Base-by-base conservation (phyloP, 2,888 invertebrate genomes). In the Caenorhabditis panamensis region DNA sequence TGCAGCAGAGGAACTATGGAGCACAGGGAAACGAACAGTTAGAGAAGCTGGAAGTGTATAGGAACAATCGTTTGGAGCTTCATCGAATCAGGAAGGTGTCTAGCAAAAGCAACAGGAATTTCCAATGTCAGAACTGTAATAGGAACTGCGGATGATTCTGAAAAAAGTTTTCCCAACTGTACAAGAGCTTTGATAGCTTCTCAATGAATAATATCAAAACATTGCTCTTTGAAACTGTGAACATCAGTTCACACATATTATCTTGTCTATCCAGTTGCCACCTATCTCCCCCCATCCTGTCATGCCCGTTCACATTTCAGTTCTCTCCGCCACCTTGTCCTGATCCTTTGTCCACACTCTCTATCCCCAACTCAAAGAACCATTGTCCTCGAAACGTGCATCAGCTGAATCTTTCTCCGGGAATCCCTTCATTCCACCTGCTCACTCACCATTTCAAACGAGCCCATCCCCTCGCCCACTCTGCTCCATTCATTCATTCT, bases 321-420 rank as follows among this genome's bases (percentile, higher is more conserved):
- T 18, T 31, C 31, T n/a, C 54, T 56, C 53, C 56, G 28, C 31
- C 47, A 1, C 11, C 56, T 41, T 9, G 4, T 31, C 31, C 31
- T 31, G 31, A 31, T 67, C 44, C 31, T 24, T 56, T 56, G 53
- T 37, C 24, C 54, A 26, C 26, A 54, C 5, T 4, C 31, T 6
- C 41, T 2, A 11, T 41, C 41, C 13, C 47, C 47, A 3, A 20
- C 47, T 47, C 47, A 47, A 20, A 47, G 18, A 18, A 18, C 18
- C 2, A 6, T 13, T 41, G 41, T 36, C 54, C 1, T 24, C 37
- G 13, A 61, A 53, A 53, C 53, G 37, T 41, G 28, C 1, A 16
- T 5, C 67, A 68, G 67, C 24, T 68, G 67, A n/a, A 49, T 58
- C 24, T 13, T 44, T 6, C 11, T 56, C 20, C 44, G 54, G n/a